Percentiles rank a stretch among this genome's conserved stretches.
Conservation (phyloP, 2,113 vertebrate genomes). For the Pseudorasbora parva region DNA sequence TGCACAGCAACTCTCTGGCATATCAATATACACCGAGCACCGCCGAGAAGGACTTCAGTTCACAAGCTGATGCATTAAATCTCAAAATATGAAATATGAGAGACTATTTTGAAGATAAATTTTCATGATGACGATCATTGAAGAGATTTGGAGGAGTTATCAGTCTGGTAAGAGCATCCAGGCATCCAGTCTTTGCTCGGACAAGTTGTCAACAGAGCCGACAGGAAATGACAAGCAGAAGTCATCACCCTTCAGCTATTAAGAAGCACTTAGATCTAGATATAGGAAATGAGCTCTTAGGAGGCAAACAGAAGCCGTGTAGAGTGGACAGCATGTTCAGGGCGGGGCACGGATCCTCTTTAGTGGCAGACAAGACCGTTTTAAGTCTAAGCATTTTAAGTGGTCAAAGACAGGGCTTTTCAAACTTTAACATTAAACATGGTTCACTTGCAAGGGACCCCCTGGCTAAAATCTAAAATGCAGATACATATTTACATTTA, state of each 20-base stretch:
- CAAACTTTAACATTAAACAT: neutral
- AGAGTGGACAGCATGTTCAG: conserved; percentile 18
- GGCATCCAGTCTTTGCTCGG: conserved; percentile 26
- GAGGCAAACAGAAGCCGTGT: conserved; percentile 10
- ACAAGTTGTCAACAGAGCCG: conserved; percentile 46
- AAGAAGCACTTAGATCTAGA: conserved; percentile 50
- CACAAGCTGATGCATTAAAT: neutral
- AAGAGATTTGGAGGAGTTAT: conserved; percentile 45
- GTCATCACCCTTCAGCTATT: conserved; percentile 45
- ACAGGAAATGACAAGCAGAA: conserved; percentile 45
- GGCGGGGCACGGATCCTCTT: neutral
- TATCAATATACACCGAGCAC: neutral
- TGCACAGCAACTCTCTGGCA: neutral
- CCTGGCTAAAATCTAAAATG: neutral
- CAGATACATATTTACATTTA: neutral
- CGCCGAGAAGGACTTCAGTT: neutral
- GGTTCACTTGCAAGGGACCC: neutral
- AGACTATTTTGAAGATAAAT: neutral
- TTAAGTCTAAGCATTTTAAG: neutral
- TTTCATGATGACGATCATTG: conserved; percentile 33
- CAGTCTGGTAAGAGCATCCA: conserved; percentile 28
- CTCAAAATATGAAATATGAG: neutral
- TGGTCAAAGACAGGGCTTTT: neutral
- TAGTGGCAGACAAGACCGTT: neutral
- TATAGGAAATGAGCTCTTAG: conserved; percentile 48